Base-by-base conservation (phyloP, 2,113 vertebrate genomes). In the Eulacestoma nigropectus region DNA sequence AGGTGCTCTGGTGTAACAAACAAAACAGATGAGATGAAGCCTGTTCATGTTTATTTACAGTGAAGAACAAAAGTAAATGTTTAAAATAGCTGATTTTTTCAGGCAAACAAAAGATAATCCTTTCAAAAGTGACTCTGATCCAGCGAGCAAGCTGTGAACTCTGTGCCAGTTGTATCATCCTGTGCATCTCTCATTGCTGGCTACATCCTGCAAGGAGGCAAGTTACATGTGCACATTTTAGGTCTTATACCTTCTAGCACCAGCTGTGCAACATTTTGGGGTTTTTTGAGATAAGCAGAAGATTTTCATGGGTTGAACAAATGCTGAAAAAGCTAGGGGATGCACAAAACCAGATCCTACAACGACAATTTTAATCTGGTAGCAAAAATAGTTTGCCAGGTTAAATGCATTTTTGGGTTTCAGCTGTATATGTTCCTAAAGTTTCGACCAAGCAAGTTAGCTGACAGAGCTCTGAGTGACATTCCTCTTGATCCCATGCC, bases 21-120 rank as follows among this genome's bases (percentile, higher is more conserved):
- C 32, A 18, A 37, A 77, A 70, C 39, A 68, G 49, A 65, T 10
- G 42, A 78, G 27, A 74, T 17, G 16, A 70, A 81, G 73, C 19
- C 80, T 50, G 15, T 29, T 63, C 25, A 10, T 95, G 83, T 84
- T 95, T 96, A 70, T 94, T 95, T 96, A 93, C 39, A 49, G 41
- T 13, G 8, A 8, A 75, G 74, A 87, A 90, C 59, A 89, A 89
- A 95, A 78, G 47, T 68, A 87, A 90, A 89, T 89, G 44, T 84
- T 95, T 95, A 60, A 87, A 95, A 84, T 67, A 90, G 60, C 56
- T 56, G 76, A 25, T 72, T 95, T 93, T 84, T 75, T 49, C 78
- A 93, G 73, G 30, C 49, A 91, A 84, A 91, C 80, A 94, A 49
- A n/a, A 74, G 86, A 87, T 84, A 89, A 95, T 32, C 22, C 11